Evolutionary conservation across 2,888 invertebrate species (phyloP), one percentile per base, ranked within the genome.

Genomic region (Caenorhabditis sp.): DNA sequence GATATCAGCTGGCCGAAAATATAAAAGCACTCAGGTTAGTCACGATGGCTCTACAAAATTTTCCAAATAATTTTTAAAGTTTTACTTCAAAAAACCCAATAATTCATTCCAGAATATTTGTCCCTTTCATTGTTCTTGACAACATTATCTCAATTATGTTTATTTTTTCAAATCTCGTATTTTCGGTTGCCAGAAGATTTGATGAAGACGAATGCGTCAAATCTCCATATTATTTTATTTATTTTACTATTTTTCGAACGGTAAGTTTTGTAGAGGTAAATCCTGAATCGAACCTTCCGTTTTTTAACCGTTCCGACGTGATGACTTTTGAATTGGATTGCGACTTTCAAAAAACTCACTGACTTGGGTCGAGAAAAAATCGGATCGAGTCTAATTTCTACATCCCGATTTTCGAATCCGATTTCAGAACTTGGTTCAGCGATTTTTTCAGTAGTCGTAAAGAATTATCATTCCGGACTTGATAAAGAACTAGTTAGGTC

Each of bases 1-100:
- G 73, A 27, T 74, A 74, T 57, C 73, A 74, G 58, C 26, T 74
- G 52, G 69, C 69, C 1, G 73, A 74, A 53, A 74, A 74, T 49
- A 66, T 74, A 21, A 74, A 74, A 26, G 69, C 73, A 17, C 53
- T 74, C 66, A 66, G 69, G 73, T 73, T 4, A 53, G n/a, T n/a
- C n/a, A n/a, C n/a, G n/a, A n/a, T n/a, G n/a, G n/a, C n/a, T n/a
- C n/a, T n/a, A n/a, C n/a, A n/a, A n/a, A n/a, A n/a, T n/a, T n/a
- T n/a, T 53, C 7, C n/a, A 36, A 25, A 53, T 43, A 27, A 53
- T 21, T 53, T 53, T 25, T 52, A 50, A 25, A 49, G n/a, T n/a
- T n/a, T n/a, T 21, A 54, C 27, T 21, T 43, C 17, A 54, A 26
- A 23, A 56, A 10, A n/a, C 23, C 20, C 8, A 10, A 1, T 4